Conservation (phyloP, 2,888 invertebrate genomes). For the Drosophila incognita region DNA sequence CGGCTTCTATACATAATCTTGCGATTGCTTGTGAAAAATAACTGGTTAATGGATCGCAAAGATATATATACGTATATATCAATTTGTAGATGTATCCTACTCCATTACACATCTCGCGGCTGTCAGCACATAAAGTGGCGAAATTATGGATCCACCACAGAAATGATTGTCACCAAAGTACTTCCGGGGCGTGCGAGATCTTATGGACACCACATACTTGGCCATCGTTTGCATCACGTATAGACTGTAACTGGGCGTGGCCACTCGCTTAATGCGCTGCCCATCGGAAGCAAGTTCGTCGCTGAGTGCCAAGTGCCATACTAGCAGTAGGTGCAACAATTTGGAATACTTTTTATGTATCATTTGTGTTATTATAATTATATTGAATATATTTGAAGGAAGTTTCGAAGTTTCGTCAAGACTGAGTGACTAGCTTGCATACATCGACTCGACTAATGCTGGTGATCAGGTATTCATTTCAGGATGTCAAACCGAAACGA, state of each 20-base stretch:
- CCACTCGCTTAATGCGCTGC: slow-evolving; percentile 47
- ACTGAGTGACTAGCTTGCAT: background rate
- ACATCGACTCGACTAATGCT: background rate
- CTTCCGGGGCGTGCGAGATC: slow-evolving; percentile 51
- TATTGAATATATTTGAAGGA: background rate
- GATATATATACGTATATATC: background rate
- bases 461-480: too few relatives aligned
- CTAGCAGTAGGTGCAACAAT: background rate
- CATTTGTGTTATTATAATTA: background rate
- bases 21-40: slow-evolving; percentile 26
- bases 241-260: slow-evolving; percentile 30
- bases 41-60: background rate
- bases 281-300: background rate
- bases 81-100: slow-evolving; percentile 32
- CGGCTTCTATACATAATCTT: slow-evolving; percentile 50
- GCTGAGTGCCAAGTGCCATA: background rate
- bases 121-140: slow-evolving; percentile 47
- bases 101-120: slow-evolving; percentile 62
- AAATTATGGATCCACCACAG: slow-evolving; percentile 58
- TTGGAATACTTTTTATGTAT: background rate
- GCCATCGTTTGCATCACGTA: background rate
- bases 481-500: too few relatives aligned
- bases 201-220: slow-evolving; percentile 59
- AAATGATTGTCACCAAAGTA: slow-evolving; percentile 67
- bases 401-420: background rate